Base-by-base conservation (phyloP, 2,888 invertebrate genomes). In the Epiblema foenella region DNA sequence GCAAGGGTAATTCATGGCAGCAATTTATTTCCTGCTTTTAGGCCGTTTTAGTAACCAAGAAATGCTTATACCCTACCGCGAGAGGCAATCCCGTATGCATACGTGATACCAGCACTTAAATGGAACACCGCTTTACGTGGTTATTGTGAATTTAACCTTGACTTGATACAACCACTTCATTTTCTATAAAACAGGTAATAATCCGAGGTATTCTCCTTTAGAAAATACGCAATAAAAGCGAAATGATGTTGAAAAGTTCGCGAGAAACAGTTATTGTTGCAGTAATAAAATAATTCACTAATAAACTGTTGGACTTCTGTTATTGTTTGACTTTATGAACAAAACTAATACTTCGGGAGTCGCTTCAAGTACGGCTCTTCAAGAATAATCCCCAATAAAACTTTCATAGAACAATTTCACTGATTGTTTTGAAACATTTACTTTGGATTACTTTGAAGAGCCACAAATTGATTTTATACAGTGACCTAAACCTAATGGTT, bases 11-110 rank as follows among this genome's bases (percentile, higher is more conserved):
- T 71, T 71, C 66, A 71, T 71, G 54, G 71, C 66, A 60, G 66
- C 60, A 71, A 71, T 71, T 71, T 66, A 67, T 71, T 71, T 60
- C 37, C 46, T 67, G 71, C 56, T 62, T 66, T 70, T 71, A 71
- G 71, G 71, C 71, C 71, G 60, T 71, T 71, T 70, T 59, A 54
- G 54, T 70, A 56, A 70, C 66, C 66, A 66, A 66, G 60, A 58
- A 56, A 70, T 70, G 65, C 65, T 66, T 58, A 65, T 42, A 66
- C 59, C 46, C 29, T 29, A 60, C 59, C 65, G 46, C 70, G 42
- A 65, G 42, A 65, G 54, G 54, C 54, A 70, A 70, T 70, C 59
- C 59, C 18, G 66, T 70, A 66, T 46, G 60, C 70, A 66, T 60
- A 54, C 46, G 46, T 46, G 15, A 15, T 20, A 20, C 52, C 42